phyloP scores from a whole-genome alignment of 92 coral and sea anemone genomes.

The Pocillopora grandis region DNA sequence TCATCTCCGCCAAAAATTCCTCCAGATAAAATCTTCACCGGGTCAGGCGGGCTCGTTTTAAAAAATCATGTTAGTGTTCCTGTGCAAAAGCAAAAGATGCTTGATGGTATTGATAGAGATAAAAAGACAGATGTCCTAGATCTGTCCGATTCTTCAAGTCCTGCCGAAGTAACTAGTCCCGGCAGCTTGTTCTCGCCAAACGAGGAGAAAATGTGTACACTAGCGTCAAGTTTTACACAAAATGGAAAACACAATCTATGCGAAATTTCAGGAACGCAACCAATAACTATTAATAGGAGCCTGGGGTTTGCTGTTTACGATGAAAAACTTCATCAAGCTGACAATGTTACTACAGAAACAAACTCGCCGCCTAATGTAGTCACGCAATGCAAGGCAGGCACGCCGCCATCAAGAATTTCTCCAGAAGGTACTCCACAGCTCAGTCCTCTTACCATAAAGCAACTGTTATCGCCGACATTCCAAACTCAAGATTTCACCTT shows the following conservation, averaged over 20 bases:
- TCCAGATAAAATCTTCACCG: not conserved
- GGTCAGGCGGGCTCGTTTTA: not conserved
- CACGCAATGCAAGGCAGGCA: constrained; percentile 17
- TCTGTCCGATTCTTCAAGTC: constrained; percentile 47
- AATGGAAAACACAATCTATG: not conserved
- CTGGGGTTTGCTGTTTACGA: not conserved
- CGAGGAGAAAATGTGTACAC: constrained; percentile 34
- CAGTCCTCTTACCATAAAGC: constrained; percentile 1
- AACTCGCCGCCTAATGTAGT: not conserved
- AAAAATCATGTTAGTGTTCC: not conserved
- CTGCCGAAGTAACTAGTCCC: constrained; percentile 68
- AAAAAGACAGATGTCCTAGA: not conserved
- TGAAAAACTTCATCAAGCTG: not conserved
- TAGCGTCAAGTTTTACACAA: constrained; percentile 1
- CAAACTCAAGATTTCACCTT: constrained; percentile 20
- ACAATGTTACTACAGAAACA: not conserved
- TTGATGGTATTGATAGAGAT: not conserved
- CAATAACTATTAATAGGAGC: not conserved
- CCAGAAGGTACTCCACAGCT: constrained; percentile 2
- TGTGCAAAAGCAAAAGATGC: not conserved
- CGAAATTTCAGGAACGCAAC: constrained; percentile 18
- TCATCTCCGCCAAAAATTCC: not conserved
- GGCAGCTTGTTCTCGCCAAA: constrained; percentile 59
- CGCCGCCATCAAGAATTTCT: constrained; percentile 11
- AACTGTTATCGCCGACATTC: constrained; percentile 23